phyloP scores from a whole-genome alignment of 2,888 invertebrate genomes.

The Torymus tubicola region DNA sequence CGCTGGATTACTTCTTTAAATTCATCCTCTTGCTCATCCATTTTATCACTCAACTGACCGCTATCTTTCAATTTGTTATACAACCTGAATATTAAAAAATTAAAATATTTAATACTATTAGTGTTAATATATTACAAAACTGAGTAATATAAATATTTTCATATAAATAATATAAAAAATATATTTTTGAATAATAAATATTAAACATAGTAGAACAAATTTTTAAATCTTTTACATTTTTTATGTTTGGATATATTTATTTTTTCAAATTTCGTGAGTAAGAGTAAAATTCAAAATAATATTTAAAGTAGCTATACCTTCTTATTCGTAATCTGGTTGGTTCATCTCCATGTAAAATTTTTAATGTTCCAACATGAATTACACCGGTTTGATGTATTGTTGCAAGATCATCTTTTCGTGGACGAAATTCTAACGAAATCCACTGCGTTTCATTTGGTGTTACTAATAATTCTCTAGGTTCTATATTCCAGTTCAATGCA shows the following conservation, averaged over 20 bases:
- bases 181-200: background rate
- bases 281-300: background rate
- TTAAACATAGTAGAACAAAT: background rate
- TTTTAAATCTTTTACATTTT: too few relatives aligned
- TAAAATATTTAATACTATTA: background rate
- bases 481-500: conserved; percentile 72
- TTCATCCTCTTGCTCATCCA: conserved; percentile 63
- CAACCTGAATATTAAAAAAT: conserved; percentile 62
- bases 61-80: conserved; percentile 71
- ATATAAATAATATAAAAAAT: conserved; percentile 1
- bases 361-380: conserved; percentile 77
- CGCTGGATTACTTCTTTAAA: conserved; percentile 70
- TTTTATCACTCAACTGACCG: conserved; percentile 66
- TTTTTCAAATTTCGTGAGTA: too few relatives aligned
- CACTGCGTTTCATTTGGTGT: conserved; percentile 73
- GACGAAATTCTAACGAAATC: conserved; percentile 76
- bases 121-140: background rate
- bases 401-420: conserved; percentile 77
- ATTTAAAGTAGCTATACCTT: conserved; percentile 61
- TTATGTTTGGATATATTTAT: too few relatives aligned
- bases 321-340: conserved; percentile 76
- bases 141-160: background rate
- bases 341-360: conserved; percentile 78
- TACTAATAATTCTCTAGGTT: conserved; percentile 76
- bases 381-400: conserved; percentile 71